A percentile compares a stretch with the other conserved stretches of the same genome.
These are phyloP conservation scores for Edolisoma coerulescens DNA, from an alignment of 2,113 vertebrate genomes.

Conservation along the genomic window DNA sequence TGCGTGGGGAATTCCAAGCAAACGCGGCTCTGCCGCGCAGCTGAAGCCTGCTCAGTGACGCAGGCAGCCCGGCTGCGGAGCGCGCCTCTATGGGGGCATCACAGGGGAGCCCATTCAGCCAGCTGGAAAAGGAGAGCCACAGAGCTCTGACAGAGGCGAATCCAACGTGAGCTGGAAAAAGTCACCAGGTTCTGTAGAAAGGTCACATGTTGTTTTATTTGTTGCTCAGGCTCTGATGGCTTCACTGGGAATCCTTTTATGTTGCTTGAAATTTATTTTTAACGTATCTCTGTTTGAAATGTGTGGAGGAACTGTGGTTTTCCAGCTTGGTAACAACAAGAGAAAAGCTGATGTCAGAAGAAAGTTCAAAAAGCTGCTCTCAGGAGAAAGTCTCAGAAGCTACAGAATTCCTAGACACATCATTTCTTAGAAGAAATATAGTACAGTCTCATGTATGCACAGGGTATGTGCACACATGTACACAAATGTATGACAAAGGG, in stretches of 20 bases:
- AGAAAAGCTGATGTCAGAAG: neutral
- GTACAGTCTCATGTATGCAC: neutral
- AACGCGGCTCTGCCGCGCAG: neutral
- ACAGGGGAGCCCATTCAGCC: neutral
- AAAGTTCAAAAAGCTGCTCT: neutral
- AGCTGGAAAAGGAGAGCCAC: neutral
- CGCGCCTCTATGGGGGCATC: neutral
- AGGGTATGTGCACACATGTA: fast-evolving
- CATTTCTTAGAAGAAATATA: neutral
- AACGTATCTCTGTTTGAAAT: neutral
- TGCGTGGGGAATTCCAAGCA: neutral
- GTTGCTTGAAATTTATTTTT: neutral
- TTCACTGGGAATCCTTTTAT: neutral
- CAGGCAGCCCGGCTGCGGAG: neutral
- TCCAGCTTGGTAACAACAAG: neutral
- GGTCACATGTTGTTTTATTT: neutral
- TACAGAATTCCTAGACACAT: neutral
- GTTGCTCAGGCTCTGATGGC: neutral
- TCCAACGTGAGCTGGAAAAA: neutral
- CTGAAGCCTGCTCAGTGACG: neutral
- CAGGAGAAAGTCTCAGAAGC: neutral
- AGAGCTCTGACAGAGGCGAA: neutral
- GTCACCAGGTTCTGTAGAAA: neutral
- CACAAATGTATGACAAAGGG: neutral
- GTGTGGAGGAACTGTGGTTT: neutral